Conservation (phyloP, 2,113 vertebrate species). For the Hippoglossus stenolepis region DNA sequence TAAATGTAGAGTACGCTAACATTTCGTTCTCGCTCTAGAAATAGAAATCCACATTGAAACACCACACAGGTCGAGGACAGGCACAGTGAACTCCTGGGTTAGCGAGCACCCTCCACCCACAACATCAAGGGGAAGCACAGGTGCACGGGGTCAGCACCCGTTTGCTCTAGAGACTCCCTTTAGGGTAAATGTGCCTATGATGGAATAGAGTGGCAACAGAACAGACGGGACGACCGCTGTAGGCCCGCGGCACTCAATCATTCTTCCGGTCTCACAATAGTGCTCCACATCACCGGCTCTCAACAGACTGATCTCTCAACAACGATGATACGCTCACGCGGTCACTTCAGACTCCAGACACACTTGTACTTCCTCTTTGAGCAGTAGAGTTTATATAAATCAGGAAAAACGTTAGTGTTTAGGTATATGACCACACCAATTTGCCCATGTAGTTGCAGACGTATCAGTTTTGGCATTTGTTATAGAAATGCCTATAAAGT, state of each 20-base stretch:
- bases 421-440: too few relatives aligned
- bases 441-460: too few relatives aligned
- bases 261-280: conserved; percentile 68
- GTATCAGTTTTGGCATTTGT: too few relatives aligned
- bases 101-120: conserved; percentile 18
- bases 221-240: conserved; percentile 78
- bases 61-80: conserved; percentile 55
- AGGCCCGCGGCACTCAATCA: conserved; percentile 82
- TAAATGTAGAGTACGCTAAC: conserved; percentile 38
- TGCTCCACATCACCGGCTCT: conserved; percentile 51
- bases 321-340: conserved; percentile 47
- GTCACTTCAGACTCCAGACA: conserved; percentile 37
- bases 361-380: conserved; percentile 3
- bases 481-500: too few relatives aligned
- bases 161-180: conserved; percentile 70
- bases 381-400: neutral
- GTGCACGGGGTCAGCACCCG: conserved; percentile 71
- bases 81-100: conserved; percentile 36
- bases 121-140: conserved; percentile 67
- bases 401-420: too few relatives aligned
- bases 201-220: conserved; percentile 78
- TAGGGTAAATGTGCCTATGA: conserved; percentile 76
- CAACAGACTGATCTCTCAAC: conserved; percentile 43
- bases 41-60: conserved; percentile 19
- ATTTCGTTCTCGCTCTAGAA: conserved; percentile 48